Evolutionary conservation across 37 sponge, comb jelly and placozoan genomes (phyloP).

Genomic region (Ephydatia muelleri): DNA sequence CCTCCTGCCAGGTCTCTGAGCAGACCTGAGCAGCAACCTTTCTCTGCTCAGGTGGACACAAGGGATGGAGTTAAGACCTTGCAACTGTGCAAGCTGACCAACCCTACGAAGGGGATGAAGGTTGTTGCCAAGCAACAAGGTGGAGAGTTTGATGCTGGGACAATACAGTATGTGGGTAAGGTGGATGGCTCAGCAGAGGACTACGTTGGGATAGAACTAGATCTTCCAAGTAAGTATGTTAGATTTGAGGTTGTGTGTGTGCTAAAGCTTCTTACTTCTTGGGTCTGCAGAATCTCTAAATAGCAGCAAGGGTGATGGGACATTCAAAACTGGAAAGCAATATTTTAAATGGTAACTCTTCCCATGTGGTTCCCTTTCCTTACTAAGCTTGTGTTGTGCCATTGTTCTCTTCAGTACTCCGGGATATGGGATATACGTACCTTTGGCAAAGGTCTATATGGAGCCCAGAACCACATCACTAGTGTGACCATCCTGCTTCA

Average conservation of each 20-base stretch:
- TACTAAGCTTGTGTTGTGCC: not conserved
- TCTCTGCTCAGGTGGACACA: too few species aligned
- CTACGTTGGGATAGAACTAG: not conserved
- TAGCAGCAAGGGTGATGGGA: slow-evolving; percentile 27
- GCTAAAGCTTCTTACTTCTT: not conserved
- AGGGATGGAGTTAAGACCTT: too few species aligned
- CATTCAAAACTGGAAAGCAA: slow-evolving; percentile 35
- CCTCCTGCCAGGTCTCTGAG: too few species aligned
- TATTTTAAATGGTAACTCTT: slow-evolving; percentile 52
- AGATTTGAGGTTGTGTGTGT: not conserved
- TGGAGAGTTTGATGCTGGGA: too few species aligned
- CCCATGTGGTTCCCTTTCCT: not conserved
- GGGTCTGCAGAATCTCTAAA: not conserved
- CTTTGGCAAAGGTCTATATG: slow-evolving; percentile 33
- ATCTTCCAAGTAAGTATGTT: not conserved
- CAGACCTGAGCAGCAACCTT: too few species aligned
- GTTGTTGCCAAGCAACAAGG: too few species aligned
- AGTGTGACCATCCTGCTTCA: too few species aligned
- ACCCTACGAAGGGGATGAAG: too few species aligned
- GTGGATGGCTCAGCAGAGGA: too few species aligned
- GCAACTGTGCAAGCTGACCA: too few species aligned
- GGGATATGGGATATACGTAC: slow-evolving; percentile 40
- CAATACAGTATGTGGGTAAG: too few species aligned
- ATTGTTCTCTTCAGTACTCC: slow-evolving; percentile 7
- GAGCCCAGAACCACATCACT: not conserved